Evolutionary conservation across 2,888 invertebrate genomes (phyloP).

Genomic region (Alloscopus bannaensis): DNA sequence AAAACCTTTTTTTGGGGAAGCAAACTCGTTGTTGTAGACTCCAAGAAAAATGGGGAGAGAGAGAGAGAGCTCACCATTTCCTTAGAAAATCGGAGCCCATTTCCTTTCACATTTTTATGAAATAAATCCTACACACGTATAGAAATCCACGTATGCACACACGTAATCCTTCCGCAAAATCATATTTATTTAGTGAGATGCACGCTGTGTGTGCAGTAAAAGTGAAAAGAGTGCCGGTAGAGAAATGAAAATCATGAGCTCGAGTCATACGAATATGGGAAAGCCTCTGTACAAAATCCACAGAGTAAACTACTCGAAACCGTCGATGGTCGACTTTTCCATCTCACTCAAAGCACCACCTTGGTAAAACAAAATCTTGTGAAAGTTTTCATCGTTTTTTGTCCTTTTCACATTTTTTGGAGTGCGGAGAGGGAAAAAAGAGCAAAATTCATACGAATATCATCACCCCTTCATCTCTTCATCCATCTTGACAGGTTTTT

Average conservation of each 20-base stretch:
- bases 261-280: constrained; percentile 21
- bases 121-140: background rate
- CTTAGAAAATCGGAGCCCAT: constrained; percentile 32
- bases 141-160: too few relatives aligned
- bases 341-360: constrained; percentile 1
- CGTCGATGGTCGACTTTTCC: constrained; percentile 9
- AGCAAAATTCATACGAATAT: background rate
- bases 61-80: constrained; percentile 22
- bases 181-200: too few relatives aligned
- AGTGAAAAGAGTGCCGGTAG: constrained; percentile 1
- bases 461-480: background rate
- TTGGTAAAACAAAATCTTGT: too few relatives aligned
- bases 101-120: constrained; percentile 35
- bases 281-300: constrained; percentile 49
- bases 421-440: background rate
- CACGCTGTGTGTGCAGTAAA: too few relatives aligned
- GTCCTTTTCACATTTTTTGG: background rate
- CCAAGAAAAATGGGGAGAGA: background rate
- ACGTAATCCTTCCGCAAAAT: too few relatives aligned
- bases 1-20: constrained; percentile 4
- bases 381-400: background rate
- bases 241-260: constrained; percentile 11
- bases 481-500: background rate
- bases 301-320: constrained; percentile 37
- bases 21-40: background rate